phyloP scores from a whole-genome alignment of 2,888 invertebrate species.

The Ichneumoninae sp. region DNA sequence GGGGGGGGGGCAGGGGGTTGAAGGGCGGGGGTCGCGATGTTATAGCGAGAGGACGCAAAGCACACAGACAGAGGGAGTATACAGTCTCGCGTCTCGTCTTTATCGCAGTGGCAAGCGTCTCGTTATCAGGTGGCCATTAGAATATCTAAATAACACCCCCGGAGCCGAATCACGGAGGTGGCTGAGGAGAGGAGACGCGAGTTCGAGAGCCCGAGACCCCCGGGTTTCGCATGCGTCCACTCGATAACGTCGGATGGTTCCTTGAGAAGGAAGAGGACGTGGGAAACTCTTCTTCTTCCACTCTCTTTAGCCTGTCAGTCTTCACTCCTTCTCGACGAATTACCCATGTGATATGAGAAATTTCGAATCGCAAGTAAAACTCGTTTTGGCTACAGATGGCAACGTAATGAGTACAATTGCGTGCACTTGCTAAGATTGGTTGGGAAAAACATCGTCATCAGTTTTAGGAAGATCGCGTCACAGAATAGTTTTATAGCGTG shows the following conservation, averaged over 20 bases:
- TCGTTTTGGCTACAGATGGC: neutral
- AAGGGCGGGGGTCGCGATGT: conserved; percentile 30
- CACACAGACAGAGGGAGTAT: conserved; percentile 24
- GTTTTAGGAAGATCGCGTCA: too few species aligned
- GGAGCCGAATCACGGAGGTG: conserved; percentile 72
- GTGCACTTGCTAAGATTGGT: too few species aligned
- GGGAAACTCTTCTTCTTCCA: conserved; percentile 10
- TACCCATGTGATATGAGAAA: neutral
- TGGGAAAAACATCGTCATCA: too few species aligned
- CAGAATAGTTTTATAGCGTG: too few species aligned
- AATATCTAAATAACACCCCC: conserved; percentile 84
- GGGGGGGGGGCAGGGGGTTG: too few species aligned
- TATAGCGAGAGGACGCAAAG: conserved; percentile 23
- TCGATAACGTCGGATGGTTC: conserved; percentile 72
- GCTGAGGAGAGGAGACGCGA: conserved; percentile 27
- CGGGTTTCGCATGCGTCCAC: conserved; percentile 71
- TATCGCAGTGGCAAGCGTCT: conserved; percentile 83
- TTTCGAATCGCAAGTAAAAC: neutral
- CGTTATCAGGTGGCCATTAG: conserved; percentile 84
- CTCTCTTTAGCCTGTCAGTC: conserved; percentile 6
- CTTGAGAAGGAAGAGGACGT: conserved; percentile 51
- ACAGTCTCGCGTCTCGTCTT: conserved; percentile 75
- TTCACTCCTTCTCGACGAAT: neutral
- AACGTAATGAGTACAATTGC: too few species aligned
- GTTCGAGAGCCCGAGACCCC: conserved; percentile 36